Evolutionary conservation across 1,140 invertebrate genomes (phyloP).

Genomic region (Pseudomyrmex cubaensis): DNA sequence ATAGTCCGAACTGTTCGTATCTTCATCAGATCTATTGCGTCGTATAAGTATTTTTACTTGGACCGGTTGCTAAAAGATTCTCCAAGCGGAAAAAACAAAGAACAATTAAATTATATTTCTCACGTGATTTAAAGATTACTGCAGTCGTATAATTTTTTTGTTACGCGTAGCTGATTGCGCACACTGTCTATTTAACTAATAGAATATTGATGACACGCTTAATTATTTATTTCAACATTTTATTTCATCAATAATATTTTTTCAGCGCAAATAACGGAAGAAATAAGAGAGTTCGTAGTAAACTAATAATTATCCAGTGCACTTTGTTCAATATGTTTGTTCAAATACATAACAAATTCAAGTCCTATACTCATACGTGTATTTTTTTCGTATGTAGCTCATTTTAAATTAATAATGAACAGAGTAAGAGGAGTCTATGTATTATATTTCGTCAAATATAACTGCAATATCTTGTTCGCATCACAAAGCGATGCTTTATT

Average conservation of each 20-base stretch:
- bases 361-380: neutral
- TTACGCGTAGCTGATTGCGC: neutral
- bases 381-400: neutral
- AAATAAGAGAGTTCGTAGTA: too few relatives aligned
- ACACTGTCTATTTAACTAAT: neutral
- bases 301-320: neutral
- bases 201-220: conserved; percentile 3
- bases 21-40: neutral
- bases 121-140: neutral
- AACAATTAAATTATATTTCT: neutral
- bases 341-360: neutral
- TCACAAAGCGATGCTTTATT: conserved; percentile 21
- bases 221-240: conserved; percentile 12
- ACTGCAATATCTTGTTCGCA: conserved; percentile 11
- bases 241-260: neutral
- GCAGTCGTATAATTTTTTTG: neutral
- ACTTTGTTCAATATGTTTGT: too few relatives aligned
- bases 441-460: conserved; percentile 29
- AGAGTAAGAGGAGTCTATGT: neutral
- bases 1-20: neutral
- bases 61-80: neutral
- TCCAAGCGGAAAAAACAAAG: neutral
- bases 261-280: too few relatives aligned
- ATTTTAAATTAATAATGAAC: conserved; percentile 31
- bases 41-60: neutral